Evolutionary conservation across 1,140 invertebrate genomes (phyloP).

Genomic region (Orchestia grillus): DNA sequence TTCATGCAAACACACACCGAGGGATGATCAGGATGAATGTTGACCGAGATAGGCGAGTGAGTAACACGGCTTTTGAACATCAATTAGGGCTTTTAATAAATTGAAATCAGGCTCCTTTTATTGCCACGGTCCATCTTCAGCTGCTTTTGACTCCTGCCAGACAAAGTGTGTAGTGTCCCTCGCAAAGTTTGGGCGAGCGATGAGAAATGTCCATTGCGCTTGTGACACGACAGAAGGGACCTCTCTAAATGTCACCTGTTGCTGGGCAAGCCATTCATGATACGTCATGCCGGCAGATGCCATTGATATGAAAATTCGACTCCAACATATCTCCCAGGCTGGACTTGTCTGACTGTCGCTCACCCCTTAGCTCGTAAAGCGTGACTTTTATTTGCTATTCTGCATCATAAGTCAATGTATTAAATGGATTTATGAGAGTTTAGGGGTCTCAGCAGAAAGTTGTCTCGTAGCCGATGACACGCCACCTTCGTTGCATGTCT

Average conservation of each 20-base stretch:
- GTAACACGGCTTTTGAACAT: conserved; percentile 46
- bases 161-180: conserved; percentile 37
- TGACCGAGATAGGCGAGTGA: conserved; percentile 26
- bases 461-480: neutral
- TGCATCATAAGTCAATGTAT: conserved; percentile 13
- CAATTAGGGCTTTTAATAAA: conserved; percentile 46
- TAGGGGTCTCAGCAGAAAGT: neutral
- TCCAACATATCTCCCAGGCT: neutral
- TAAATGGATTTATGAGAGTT: neutral
- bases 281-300: conserved; percentile 33
- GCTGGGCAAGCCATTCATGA: conserved; percentile 19
- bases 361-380: neutral
- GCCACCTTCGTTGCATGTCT: neutral
- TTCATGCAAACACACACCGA: neutral
- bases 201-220: conserved; percentile 30
- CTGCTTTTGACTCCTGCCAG: neutral
- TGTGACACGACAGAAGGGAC: conserved; percentile 19
- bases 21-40: conserved; percentile 36
- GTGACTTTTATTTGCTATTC: conserved; percentile 11
- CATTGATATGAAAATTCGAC: conserved; percentile 44
- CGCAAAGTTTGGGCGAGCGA: neutral
- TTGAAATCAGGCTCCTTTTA: conserved; percentile 40
- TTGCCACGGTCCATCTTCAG: conserved; percentile 17
- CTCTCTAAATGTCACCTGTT: conserved; percentile 55
- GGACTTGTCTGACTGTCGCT: neutral